Base-by-base conservation (phyloP, 2,797 vertebrate species). In the Todus mexicanus region DNA sequence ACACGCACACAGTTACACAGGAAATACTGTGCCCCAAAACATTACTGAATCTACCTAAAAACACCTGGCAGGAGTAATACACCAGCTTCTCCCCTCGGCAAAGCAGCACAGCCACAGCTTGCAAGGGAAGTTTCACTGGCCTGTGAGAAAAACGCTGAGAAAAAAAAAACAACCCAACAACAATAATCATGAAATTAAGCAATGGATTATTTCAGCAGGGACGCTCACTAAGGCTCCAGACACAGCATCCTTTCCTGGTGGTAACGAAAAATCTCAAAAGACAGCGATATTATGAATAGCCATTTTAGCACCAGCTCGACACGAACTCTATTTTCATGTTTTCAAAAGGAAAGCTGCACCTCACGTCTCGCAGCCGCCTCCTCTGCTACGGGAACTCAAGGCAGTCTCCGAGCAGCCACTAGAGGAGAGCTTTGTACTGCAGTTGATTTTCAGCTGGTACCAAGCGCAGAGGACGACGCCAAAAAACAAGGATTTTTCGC, bases 1-100 rank as follows among this genome's bases (percentile, higher is more conserved):
- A 29, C 26, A 22, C 45, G 14, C 3, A 31, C 15, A 31, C 7
- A 20, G 17, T 3, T 19, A 53, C 8, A 4, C 0, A 0, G 50
- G 13, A 29, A 37, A 17, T 6, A 26, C 10, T 0, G 0, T 0
- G 7, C 7, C 29, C 35, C 16, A 33, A 37, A 82, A 23, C 26
- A 12, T 8, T 27, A 12, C 7, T 60, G 5, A 56, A 71, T 25
- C 50, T 4, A 21, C 0, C 0, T 14, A 22, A 38, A 77, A 71
- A 50, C 1, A 17, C 12, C 61, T 37, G 65, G 16, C 42, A 57
- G 66, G 33, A 45, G 16, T 10, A 7, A 15, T 12, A 29, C 1
- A 47, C 9, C 61, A 57, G 63, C 27, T 78, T n/a, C 35, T 45
- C 35, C 37, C 11, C 2, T 0, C 11, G 21, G 4, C 4, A 26